Evolutionary conservation across 2,888 invertebrate species (phyloP).

Genomic region (Cremastobaeus sp.): DNA sequence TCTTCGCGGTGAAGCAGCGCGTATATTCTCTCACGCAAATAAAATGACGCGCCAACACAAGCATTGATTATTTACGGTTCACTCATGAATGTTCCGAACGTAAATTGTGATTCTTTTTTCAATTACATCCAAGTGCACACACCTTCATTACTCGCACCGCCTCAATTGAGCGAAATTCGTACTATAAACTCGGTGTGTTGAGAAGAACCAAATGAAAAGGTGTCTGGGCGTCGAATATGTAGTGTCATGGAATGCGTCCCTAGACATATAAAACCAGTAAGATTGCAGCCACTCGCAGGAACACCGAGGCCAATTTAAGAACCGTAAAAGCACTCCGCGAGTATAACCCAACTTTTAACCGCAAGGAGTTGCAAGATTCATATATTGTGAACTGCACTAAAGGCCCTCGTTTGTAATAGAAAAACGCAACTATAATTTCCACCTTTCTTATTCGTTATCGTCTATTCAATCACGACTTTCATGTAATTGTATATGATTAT

Average conservation of each 20-base stretch:
- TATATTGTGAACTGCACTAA: slow-evolving; percentile 42
- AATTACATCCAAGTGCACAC: slow-evolving; percentile 49
- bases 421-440: slow-evolving; percentile 43
- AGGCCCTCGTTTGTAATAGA: slow-evolving; percentile 53
- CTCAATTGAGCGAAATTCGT: slow-evolving; percentile 49
- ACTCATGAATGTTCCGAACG: slow-evolving; percentile 38
- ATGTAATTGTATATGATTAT: too few species aligned
- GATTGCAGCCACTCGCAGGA: slow-evolving; percentile 62
- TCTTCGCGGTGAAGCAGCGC: too few species aligned
- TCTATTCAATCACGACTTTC: slow-evolving; percentile 21
- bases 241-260: slow-evolving; percentile 64
- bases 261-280: slow-evolving; percentile 66
- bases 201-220: slow-evolving; percentile 55
- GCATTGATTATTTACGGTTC: slow-evolving; percentile 40
- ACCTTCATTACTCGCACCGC: slow-evolving; percentile 53
- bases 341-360: slow-evolving; percentile 55
- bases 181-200: slow-evolving; percentile 32
- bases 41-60: not conserved
- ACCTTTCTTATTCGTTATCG: slow-evolving; percentile 33
- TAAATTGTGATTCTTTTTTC: slow-evolving; percentile 58
- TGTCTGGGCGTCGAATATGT: slow-evolving; percentile 54
- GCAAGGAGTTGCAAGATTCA: slow-evolving; percentile 51
- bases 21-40: slow-evolving; percentile 10
- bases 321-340: slow-evolving; percentile 66
- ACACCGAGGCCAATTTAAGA: slow-evolving; percentile 68